Evolutionary conservation across 2,888 invertebrate species (phyloP), one percentile per base, ranked within the genome.

Genomic region (Chromoteleia sp.): DNA sequence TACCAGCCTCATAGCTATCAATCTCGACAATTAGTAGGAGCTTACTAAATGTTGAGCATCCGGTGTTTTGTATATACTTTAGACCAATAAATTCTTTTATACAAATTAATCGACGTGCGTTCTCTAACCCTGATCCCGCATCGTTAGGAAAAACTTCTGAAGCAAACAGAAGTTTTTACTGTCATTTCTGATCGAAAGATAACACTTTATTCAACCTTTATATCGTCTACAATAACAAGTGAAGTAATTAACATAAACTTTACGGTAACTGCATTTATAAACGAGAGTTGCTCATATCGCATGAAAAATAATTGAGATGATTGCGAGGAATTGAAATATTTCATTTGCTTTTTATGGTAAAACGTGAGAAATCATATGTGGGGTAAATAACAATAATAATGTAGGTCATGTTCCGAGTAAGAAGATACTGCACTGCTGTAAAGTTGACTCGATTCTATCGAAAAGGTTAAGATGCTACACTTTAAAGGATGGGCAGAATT

Each of bases 1-100:
- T 91, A 85, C 67, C 88, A 89, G 61, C 85, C 88, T 0, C 89
- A 88, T 4, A 87, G 84, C 67, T 90, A 88, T 84, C 90, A 88
- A 83, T 84, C 89, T 41, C 89, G 88, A 33, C 89, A 85, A 73
- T 78, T 84, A 70, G 65, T 87, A 83, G 87, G 87, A 61, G 45
- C 71, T 14, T 89, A 87, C 80, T 89, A 85, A 85, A 71, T 54
- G 77, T 65, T 76, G 61, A 70, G 29, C 39, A 17, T 65, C 68
- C 59, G 75, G 76, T 79, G 84, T 84, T 84, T 84, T 91, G 91
- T 91, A 91, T 86, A 91, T 91, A 91, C 86, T 89, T 86, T 91
- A 91, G 91, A 86, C 85, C 85, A 90, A 91, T 91, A 91, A 91
- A 91, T 91, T 91, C 84, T 87, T 88, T 88, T 87, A 76, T 86